These are phyloP conservation scores for Choristoneura rosaceana DNA, from an alignment of 2,888 invertebrate species.

Conservation along the genomic window DNA sequence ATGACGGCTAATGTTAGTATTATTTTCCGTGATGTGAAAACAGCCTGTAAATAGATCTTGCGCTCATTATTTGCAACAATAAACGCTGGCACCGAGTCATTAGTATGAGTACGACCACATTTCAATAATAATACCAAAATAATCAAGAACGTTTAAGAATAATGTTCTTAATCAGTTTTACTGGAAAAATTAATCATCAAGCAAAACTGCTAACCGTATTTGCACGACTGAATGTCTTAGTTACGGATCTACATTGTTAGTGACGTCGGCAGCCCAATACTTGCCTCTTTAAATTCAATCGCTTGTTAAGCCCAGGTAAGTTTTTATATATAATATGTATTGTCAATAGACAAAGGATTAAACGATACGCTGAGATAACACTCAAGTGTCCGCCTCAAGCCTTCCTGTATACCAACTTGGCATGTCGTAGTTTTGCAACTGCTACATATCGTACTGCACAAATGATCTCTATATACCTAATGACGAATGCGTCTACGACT, in stretches of 20 bases:
- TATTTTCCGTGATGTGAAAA: slow-evolving; percentile 56
- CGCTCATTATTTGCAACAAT: slow-evolving; percentile 67
- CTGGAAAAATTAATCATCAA: background rate
- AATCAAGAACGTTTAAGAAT: background rate
- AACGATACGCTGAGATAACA: slow-evolving; percentile 49
- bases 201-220: slow-evolving; percentile 4
- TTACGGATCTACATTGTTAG: slow-evolving; percentile 65
- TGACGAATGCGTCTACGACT: slow-evolving; percentile 53
- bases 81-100: slow-evolving; percentile 58
- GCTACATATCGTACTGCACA: slow-evolving; percentile 48
- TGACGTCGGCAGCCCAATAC: slow-evolving; percentile 63
- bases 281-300: slow-evolving; percentile 48
- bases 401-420: slow-evolving; percentile 54
- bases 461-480: slow-evolving; percentile 50
- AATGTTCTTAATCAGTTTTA: background rate
- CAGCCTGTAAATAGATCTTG: slow-evolving; percentile 25
- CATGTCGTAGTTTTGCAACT: slow-evolving; percentile 67
- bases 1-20: slow-evolving; percentile 68
- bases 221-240: slow-evolving; percentile 2
- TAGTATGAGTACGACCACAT: slow-evolving; percentile 1
- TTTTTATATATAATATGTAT: slow-evolving; percentile 16
- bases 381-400: slow-evolving; percentile 53
- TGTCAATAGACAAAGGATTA: slow-evolving; percentile 9
- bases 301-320: slow-evolving; percentile 13
- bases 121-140: background rate